Base-by-base conservation (phyloP, 2,113 vertebrate genomes). In the Capreolus pygargus region DNA sequence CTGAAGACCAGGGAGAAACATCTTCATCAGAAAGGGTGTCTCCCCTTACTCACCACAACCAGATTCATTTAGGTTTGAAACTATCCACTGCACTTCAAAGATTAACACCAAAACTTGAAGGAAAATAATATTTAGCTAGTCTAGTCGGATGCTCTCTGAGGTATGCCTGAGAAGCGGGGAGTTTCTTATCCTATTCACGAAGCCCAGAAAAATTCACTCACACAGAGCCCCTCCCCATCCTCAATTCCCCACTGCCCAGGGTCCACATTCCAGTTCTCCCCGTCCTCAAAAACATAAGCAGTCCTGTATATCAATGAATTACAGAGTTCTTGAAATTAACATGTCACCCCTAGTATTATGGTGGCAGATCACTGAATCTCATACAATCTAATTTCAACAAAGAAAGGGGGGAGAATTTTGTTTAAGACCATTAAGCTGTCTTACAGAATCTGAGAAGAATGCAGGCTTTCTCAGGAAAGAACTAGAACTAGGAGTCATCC, bases 1-100 rank as follows among this genome's bases (percentile, higher is more conserved):
- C 19, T 55, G 33, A 93, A 93, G 30, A 36, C 16, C 45, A 95
- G n/a, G 89, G 86, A 95, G 86, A 83, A 96, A 96, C 90, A 94
- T 86, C 92, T 91, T 86, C 60, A 79, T 74, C 57, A 88, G 27
- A 86, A 89, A 85, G 19, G 13, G n/a, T 5, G 23, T 85, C n/a
- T 30, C 55, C 82, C 45, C 16, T 85, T n/a, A 55, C 28, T 85
- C n/a, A 50, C 28, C 55, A 61, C 19, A 94, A 57, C 43, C 83
- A 36, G 6, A 47, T 10, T 91, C 47, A 60, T 39, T 89, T 85
- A 79, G 57, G 39, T 30, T 89, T 89, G 43, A 43, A 79, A 50
- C 64, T 52, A 67, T 60, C 47, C 64, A 19, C 67, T 27, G 3
- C 19, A n/a, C 30, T 82, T 96, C 82, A 95, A 97, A 89, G 45